Percentiles rank a stretch among this genome's conserved stretches.
These are phyloP conservation scores for Rafetus swinhoei DNA, from an alignment of 2,113 vertebrate species.

Conservation along the genomic window DNA sequence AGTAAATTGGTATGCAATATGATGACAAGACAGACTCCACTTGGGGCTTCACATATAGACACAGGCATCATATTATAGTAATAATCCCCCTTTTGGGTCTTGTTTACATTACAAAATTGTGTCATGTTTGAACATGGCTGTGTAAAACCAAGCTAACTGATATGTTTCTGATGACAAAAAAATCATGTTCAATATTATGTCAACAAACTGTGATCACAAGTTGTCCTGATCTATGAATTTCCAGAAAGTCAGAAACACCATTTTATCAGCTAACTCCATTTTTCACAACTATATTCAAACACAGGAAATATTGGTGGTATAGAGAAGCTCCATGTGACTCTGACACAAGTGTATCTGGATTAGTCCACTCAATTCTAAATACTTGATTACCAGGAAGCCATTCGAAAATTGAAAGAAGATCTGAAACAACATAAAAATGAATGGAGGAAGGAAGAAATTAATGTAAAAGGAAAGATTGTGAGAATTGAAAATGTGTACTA, in stretches of 20 bases:
- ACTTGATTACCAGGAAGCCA: neutral
- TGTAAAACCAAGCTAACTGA: neutral
- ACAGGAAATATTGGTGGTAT: too few species aligned
- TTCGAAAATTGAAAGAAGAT: neutral
- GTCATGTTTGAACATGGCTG: neutral
- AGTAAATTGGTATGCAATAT: neutral
- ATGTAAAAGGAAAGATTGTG: neutral
- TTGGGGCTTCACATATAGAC: too few species aligned
- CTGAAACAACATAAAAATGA: neutral
- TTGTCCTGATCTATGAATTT: neutral
- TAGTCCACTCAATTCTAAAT: too few species aligned
- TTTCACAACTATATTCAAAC: too few species aligned
- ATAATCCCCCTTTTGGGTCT: neutral
- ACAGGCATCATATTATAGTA: neutral
- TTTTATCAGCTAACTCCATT: too few species aligned
- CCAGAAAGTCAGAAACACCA: too few species aligned
- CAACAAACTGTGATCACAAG: neutral
- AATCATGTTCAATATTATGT: neutral
- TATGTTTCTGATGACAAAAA: accelerated
- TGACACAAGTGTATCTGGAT: too few species aligned
- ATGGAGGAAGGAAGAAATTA: neutral
- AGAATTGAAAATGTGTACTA: neutral
- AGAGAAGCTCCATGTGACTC: too few species aligned
- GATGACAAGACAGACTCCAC: neutral
- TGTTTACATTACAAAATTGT: neutral